A percentile compares a stretch with the other conserved stretches of the same genome.
Conservation (phyloP, 23 tunicate species). For the Styela plicata region DNA sequence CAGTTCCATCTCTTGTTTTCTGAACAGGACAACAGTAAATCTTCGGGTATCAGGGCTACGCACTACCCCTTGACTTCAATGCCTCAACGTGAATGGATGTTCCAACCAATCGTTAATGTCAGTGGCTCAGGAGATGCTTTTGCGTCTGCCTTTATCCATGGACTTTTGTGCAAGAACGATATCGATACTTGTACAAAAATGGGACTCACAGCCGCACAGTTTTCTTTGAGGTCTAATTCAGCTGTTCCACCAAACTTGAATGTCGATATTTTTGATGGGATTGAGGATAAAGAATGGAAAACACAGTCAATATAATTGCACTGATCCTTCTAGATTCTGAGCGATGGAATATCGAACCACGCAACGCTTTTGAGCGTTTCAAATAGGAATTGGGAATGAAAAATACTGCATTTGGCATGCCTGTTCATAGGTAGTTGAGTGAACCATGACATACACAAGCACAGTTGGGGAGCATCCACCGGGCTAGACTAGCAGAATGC, state of each 20-base stretch:
- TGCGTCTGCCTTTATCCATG: conserved; percentile 60
- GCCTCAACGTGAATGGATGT: conserved; percentile 27
- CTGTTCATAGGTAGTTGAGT: too few species aligned
- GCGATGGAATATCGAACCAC: too few species aligned
- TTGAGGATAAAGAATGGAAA: conserved; percentile 12
- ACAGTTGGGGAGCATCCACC: too few species aligned
- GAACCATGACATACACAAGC: too few species aligned
- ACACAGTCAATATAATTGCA: background rate
- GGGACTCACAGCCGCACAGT: conserved; percentile 62
- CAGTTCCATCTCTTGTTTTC: background rate
- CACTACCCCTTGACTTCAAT: conserved; percentile 30
- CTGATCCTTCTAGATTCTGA: too few species aligned
- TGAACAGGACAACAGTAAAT: background rate
- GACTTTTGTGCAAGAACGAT: conserved; percentile 20
- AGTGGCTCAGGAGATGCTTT: conserved; percentile 77
- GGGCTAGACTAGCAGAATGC: too few species aligned
- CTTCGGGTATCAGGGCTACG: conserved; percentile 6
- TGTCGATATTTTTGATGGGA: background rate
- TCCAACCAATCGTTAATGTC: conserved; percentile 53
- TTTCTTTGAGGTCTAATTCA: conserved; percentile 30
- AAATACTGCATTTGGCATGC: too few species aligned
- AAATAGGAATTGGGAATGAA: too few species aligned
- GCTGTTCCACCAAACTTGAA: conserved; percentile 40
- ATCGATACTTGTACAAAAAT: conserved; percentile 37
- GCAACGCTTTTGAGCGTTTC: too few species aligned